A percentile compares a stretch with the other conserved stretches of the same genome.
These are phyloP conservation scores for Origma solitaria DNA, from an alignment of 2,113 vertebrate genomes.

Conservation along the genomic window DNA sequence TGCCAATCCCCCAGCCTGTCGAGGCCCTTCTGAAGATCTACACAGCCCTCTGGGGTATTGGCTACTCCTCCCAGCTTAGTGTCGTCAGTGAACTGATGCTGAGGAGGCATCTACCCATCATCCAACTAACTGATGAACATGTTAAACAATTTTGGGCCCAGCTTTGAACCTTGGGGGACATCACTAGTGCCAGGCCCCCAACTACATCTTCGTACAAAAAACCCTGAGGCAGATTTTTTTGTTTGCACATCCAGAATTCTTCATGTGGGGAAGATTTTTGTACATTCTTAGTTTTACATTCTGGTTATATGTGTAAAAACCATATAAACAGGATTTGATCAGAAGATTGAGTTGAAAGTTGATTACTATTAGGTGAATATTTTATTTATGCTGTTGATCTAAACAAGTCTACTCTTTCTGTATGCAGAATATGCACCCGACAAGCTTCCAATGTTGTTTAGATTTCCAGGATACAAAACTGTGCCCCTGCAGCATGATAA, in stretches of 20 bases:
- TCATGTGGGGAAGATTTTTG: background rate
- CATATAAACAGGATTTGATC: background rate
- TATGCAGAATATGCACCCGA: background rate
- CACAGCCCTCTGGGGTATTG: fast-evolving
- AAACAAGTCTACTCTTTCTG: background rate
- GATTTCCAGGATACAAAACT: background rate
- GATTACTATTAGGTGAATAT: background rate
- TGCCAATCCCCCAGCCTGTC: background rate
- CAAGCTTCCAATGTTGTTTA: background rate
- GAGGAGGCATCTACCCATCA: background rate
- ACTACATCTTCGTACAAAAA: background rate
- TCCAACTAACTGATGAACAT: background rate
- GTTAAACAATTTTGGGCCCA: background rate
- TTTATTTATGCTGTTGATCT: background rate
- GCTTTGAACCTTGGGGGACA: background rate
- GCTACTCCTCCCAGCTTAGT: background rate
- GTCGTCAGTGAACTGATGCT: background rate
- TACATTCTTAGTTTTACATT: background rate
- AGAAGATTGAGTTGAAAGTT: background rate
- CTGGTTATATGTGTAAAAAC: background rate
- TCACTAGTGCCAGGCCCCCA: background rate
- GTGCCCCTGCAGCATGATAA: background rate
- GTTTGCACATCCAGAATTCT: background rate
- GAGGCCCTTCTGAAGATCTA: background rate
- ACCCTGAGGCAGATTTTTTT: background rate